A percentile compares a stretch with the other conserved stretches of the same genome.
phyloP scores from a whole-genome alignment of 2,888 invertebrate species.

The Hartigia nigra region DNA sequence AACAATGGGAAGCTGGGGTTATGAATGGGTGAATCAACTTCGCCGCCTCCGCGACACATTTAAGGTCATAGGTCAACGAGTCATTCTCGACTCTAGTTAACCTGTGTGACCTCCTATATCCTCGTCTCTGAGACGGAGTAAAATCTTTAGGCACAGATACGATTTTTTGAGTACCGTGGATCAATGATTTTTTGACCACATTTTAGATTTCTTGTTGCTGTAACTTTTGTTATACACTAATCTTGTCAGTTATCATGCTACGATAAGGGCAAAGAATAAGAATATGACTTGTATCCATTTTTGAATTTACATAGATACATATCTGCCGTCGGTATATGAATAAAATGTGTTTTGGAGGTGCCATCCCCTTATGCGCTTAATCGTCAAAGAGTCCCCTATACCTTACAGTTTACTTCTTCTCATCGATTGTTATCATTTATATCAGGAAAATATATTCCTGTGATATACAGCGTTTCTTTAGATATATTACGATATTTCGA shows the following conservation, averaged over 20 bases:
- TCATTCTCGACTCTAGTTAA: conserved; percentile 56
- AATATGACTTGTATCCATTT: not conserved
- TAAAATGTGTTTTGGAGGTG: not conserved
- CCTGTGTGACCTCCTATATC: conserved; percentile 28
- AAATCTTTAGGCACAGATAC: not conserved
- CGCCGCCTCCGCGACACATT: conserved; percentile 41
- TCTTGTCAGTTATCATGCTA: not conserved
- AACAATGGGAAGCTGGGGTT: conserved; percentile 35
- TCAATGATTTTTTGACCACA: not conserved
- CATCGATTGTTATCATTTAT: not conserved
- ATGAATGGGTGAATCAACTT: conserved; percentile 56
- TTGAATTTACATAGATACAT: not conserved
- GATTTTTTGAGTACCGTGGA: not conserved
- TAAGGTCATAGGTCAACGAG: conserved; percentile 59
- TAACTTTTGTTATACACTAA: not conserved
- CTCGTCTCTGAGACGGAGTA: not conserved
- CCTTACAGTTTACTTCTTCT: not conserved
- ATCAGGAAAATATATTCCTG: not conserved
- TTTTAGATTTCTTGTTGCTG: not conserved
- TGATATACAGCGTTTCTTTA: not conserved
- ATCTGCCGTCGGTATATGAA: not conserved
- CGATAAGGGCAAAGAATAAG: not conserved
- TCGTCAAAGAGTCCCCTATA: not conserved
- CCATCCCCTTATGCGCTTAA: not conserved
- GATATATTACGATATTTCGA: not conserved